phyloP scores from a whole-genome alignment of 2,888 invertebrate genomes.

The Eristalinus sepulchralis region DNA sequence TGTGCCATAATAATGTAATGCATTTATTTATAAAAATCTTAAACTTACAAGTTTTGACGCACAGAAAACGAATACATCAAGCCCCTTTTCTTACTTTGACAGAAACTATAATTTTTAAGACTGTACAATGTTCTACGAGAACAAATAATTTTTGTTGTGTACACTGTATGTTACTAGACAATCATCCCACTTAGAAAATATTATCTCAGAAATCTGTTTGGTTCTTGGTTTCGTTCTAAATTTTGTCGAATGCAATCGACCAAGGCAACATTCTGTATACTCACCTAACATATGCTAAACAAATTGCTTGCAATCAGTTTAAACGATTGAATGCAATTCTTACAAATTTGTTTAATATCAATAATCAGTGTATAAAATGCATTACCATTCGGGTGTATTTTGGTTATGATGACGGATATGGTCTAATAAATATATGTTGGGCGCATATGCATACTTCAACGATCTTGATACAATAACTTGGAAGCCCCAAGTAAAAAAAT shows the following conservation, averaged over 20 bases:
- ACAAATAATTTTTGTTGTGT: slow-evolving; percentile 7
- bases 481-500: no score
- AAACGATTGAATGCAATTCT: neutral
- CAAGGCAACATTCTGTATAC: neutral
- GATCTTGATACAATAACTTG: no score
- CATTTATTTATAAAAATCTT: slow-evolving; percentile 34
- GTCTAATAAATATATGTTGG: no score
- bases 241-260: neutral
- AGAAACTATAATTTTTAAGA: neutral
- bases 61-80: neutral
- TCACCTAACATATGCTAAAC: neutral
- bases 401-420: no score
- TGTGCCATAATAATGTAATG: slow-evolving; percentile 62
- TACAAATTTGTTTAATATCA: neutral
- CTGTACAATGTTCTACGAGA: neutral
- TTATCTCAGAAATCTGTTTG: neutral
- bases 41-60: neutral
- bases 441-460: no score
- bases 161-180: slow-evolving; percentile 23
- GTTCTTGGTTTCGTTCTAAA: neutral
- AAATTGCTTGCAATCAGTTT: neutral
- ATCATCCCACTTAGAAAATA: slow-evolving; percentile 7
- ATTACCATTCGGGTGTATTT: neutral
- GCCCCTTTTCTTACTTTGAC: neutral
- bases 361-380: neutral